Evolutionary conservation across 2,888 invertebrate genomes (phyloP).

Genomic region (Ichneumoninae sp.): DNA sequence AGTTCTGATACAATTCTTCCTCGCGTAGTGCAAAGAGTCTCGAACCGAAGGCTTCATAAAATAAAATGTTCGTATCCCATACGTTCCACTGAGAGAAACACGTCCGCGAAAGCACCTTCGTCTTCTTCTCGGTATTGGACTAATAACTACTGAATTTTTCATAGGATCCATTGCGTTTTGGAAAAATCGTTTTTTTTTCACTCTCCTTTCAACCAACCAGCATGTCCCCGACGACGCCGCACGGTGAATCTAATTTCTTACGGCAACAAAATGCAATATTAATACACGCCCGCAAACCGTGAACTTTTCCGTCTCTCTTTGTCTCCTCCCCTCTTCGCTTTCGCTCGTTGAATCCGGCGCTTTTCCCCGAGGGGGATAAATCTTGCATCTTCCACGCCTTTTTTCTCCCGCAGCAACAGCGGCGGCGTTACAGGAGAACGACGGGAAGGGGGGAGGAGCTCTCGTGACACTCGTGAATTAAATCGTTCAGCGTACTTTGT

Average conservation of each 20-base stretch:
- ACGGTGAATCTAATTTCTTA: constrained; percentile 77
- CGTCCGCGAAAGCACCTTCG: constrained; percentile 69
- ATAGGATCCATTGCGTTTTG: constrained; percentile 75
- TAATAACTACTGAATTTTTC: constrained; percentile 79
- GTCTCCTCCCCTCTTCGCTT: constrained; percentile 22
- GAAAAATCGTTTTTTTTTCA: constrained; percentile 46
- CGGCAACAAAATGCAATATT: constrained; percentile 78
- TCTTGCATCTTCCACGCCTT: constrained; percentile 68
- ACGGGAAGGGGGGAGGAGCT: neutral
- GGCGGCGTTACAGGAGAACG: constrained; percentile 14
- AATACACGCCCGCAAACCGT: constrained; percentile 72
- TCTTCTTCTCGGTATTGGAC: constrained; percentile 71
- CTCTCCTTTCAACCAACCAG: neutral
- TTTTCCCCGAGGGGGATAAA: constrained; percentile 70
- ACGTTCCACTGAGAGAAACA: constrained; percentile 17
- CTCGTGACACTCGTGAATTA: constrained; percentile 72
- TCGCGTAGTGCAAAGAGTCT: neutral
- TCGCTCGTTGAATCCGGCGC: constrained; percentile 49
- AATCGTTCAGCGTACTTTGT: constrained; percentile 74
- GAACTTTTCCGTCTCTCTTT: constrained; percentile 66
- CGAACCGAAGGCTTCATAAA: neutral
- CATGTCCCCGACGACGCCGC: constrained; percentile 41
- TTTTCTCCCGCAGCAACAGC: constrained; percentile 28
- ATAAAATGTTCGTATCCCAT: constrained; percentile 36
- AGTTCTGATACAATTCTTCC: neutral